Percentiles rank a stretch among this genome's conserved stretches.
Evolutionary conservation across 30 jellyfish, hydroid and myxozoan species (phyloP).

Genomic region (Sanderia malayensis): DNA sequence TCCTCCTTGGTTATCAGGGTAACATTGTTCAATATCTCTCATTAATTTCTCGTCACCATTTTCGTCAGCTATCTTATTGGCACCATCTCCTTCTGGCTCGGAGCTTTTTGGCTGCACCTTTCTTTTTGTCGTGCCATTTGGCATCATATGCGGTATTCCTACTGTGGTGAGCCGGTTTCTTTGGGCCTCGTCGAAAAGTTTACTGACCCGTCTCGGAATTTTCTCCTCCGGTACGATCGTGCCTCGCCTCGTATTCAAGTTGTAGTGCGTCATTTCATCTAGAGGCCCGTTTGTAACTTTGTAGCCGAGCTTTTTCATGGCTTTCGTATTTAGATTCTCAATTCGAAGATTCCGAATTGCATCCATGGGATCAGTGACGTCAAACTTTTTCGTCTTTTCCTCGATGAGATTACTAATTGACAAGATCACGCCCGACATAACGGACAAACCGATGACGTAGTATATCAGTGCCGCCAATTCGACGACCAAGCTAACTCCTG

Average conservation of each 20-base stretch:
- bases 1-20: slow-evolving; percentile 14
- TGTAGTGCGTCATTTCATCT: slow-evolving; percentile 62
- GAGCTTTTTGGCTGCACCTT: slow-evolving; percentile 4
- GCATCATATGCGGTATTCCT: slow-evolving; percentile 45
- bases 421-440: slow-evolving; percentile 84
- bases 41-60: no score
- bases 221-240: slow-evolving; percentile 75
- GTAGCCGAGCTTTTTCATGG: slow-evolving; percentile 83
- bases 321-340: slow-evolving; percentile 79
- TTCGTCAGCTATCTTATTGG: background rate
- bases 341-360: slow-evolving; percentile 74
- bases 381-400: slow-evolving; percentile 86
- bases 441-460: slow-evolving; percentile 86
- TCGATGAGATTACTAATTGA: slow-evolving; percentile 72
- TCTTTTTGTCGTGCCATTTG: slow-evolving; percentile 53
- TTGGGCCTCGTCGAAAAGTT: slow-evolving; percentile 47
- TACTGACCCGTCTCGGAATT: slow-evolving; percentile 56
- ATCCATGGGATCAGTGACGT: slow-evolving; percentile 84
- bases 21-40: no score
- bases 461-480: slow-evolving; percentile 73
- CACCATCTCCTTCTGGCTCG: background rate
- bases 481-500: slow-evolving; percentile 54
- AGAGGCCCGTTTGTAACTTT: slow-evolving; percentile 69
- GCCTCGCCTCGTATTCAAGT: slow-evolving; percentile 73
- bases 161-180: slow-evolving; percentile 9